Base-by-base conservation (phyloP, 2,113 vertebrate genomes). In the Dicerorhinus sumatrensis region DNA sequence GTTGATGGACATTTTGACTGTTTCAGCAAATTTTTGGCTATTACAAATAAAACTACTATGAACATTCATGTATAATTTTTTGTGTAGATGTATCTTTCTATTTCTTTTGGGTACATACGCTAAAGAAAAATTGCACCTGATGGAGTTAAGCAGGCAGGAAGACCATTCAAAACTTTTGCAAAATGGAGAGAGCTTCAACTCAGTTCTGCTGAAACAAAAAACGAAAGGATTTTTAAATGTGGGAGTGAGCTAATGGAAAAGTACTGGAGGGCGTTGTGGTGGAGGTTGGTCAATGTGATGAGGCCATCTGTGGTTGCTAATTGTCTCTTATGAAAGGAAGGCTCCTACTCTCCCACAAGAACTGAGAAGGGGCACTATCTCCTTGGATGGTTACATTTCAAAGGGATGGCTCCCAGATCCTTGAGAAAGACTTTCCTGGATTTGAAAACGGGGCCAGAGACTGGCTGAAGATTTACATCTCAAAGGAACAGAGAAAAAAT, bases 301-400 rank as follows among this genome's bases (percentile, higher is more conserved):
- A 76, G 39, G 5, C 51, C 16, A 60, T 29, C 20, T 56, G 4
- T 82, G 48, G 31, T 87, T 88, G 8, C 42, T 48, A 33, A n/a
- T 17, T 54, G 5, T 58, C n/a, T 70, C 42, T 70, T 56, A 33
- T 62, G 80, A 58, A 91, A 70, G 7, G 39, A 67, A 70, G 36
- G 2, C 3, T 65, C 13, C 33, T 42, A n/a, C 1, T 0, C 0
- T 16, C 7, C 39, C 2, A 2, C 10, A 77, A 8, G 12, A 16
- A 60, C 9, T 72, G 16, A 1, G 16, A 46, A 60, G 33, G 27
- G 5, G 6, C 5, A 42, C 9, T 63, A 5, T 25, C 14, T 82
- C 33, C 13, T 54, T 81, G 25, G n/a, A 21, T 46, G 29, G 54
- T 17, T 56, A 70, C 27, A 86, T 93, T 70, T 95, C 13, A 91